These are phyloP conservation scores for Bathynomus jamesi DNA, from an alignment of 1,140 invertebrate species.

Conservation along the genomic window DNA sequence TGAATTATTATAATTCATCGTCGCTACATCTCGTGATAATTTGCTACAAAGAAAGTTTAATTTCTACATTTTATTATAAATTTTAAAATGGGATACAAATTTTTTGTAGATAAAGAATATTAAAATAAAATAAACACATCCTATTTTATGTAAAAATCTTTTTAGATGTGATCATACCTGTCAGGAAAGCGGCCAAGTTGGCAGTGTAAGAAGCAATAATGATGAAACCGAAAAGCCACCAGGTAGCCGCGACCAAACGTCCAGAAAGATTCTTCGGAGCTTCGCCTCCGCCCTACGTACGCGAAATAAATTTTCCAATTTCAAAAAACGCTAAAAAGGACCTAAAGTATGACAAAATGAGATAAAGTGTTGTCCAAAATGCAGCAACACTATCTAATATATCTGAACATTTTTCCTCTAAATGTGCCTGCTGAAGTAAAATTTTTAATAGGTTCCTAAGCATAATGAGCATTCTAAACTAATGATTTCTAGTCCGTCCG, in stretches of 20 bases:
- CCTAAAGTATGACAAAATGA: not conserved
- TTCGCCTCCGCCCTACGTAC: constrained; percentile 72
- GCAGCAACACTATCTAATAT: too few species aligned
- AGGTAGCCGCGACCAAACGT: constrained; percentile 83
- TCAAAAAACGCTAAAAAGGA: constrained; percentile 8
- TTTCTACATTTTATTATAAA: not conserved
- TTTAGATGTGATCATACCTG: too few species aligned
- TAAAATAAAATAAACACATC: too few species aligned
- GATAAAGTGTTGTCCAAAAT: not conserved
- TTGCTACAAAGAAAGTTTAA: not conserved
- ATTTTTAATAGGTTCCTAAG: too few species aligned
- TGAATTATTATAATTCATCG: too few species aligned
- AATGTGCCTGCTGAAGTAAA: too few species aligned
- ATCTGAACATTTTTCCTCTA: too few species aligned
- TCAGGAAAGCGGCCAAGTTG: constrained; percentile 76
- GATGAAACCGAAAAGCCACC: constrained; percentile 97
- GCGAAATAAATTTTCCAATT: not conserved
- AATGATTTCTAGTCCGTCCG: too few species aligned
- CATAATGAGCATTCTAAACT: too few species aligned
- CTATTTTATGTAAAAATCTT: too few species aligned
- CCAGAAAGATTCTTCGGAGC: constrained; percentile 92
- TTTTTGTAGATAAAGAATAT: not conserved
- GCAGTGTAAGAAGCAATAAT: constrained; percentile 98
- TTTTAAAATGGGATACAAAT: not conserved
- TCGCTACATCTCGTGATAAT: too few species aligned